Base-by-base conservation (phyloP, 2,888 invertebrate species). In the Caprella mutica region DNA sequence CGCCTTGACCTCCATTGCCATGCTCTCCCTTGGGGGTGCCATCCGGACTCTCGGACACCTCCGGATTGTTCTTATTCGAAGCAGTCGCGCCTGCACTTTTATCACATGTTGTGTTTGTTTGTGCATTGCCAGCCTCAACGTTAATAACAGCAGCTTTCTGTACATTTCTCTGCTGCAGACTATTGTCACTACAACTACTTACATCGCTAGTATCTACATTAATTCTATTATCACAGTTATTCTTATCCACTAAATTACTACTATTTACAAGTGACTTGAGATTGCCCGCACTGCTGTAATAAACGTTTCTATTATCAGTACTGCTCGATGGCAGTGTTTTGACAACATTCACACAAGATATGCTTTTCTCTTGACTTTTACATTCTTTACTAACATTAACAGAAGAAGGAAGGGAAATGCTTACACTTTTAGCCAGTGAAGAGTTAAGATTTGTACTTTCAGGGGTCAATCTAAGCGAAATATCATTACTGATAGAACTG, bases 1-100 rank as follows among this genome's bases (percentile, higher is more conserved):
- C 88, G 68, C 59, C 59, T 48, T 66, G 66, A 9, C 58, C 65
- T n/a, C 59, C 65, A 48, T 57, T 58, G 21, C 61, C 59, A 43
- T 61, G 62, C 35, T 63, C 65, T 12, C 63, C 65, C 48, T 62
- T 63, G 24, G 65, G 66, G 9, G 65, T 63, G n/a, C 63, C 59
- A 21, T 59, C 61, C 17, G 65, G 65, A 35, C 65, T 61, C 43
- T 64, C 64, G n/a, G n/a, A n/a, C 19, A 63, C 60, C 35, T 64
- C 64, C 29, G 55, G 33, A 30, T 29, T 30, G 8, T 29, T 43
- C 9, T 9, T 21, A n/a, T 43, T 43, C 6, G 55, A 30, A n/a
- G 35, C 35, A 12, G 29, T 24, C 19, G 43, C 19, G 9, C n/a
- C 55, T 2, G 17, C 19, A 17, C 30, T 30, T 48, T 48, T 48